Evolutionary conservation across 2,113 vertebrate genomes (phyloP).

Genomic region (Hippocampus barbouri): DNA sequence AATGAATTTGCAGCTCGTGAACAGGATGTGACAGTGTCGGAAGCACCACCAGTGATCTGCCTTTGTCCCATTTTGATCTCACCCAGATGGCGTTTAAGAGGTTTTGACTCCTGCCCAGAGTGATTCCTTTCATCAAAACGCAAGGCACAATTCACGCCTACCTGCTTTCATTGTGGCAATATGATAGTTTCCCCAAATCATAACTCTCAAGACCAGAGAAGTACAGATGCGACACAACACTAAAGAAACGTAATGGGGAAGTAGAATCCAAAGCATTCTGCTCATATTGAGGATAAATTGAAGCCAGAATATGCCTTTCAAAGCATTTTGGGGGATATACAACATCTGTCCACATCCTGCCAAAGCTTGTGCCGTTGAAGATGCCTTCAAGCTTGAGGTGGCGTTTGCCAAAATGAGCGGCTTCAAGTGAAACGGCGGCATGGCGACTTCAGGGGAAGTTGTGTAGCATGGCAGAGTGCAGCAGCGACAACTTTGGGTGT

Average conservation of each 20-base stretch:
- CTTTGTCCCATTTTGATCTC: slow-evolving; percentile 34
- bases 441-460: slow-evolving; percentile 40
- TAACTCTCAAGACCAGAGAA: neutral
- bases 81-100: slow-evolving; percentile 23
- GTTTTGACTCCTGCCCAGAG: neutral
- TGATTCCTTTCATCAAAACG: slow-evolving; percentile 22
- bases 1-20: slow-evolving; percentile 26
- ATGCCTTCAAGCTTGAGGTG: neutral
- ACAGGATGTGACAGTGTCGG: slow-evolving; percentile 37
- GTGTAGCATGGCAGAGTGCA: slow-evolving; percentile 47
- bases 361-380: slow-evolving; percentile 11
- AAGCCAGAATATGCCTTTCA: slow-evolving; percentile 31
- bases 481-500: slow-evolving; percentile 60
- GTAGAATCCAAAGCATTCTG: slow-evolving; percentile 19
- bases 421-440: slow-evolving; percentile 34
- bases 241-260: slow-evolving; percentile 7
- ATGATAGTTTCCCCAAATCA: slow-evolving; percentile 22
- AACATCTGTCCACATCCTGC: slow-evolving; percentile 36
- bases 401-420: neutral
- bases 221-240: neutral
- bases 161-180: slow-evolving; percentile 15
- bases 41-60: slow-evolving; percentile 11
- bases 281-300: slow-evolving; percentile 24
- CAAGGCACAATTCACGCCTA: neutral
- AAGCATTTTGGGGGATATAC: slow-evolving; percentile 11